A percentile compares a stretch with the other conserved stretches of the same genome.
These are phyloP conservation scores for Oscheius myriophilus DNA, from an alignment of 2,888 invertebrate genomes.

Conservation along the genomic window DNA sequence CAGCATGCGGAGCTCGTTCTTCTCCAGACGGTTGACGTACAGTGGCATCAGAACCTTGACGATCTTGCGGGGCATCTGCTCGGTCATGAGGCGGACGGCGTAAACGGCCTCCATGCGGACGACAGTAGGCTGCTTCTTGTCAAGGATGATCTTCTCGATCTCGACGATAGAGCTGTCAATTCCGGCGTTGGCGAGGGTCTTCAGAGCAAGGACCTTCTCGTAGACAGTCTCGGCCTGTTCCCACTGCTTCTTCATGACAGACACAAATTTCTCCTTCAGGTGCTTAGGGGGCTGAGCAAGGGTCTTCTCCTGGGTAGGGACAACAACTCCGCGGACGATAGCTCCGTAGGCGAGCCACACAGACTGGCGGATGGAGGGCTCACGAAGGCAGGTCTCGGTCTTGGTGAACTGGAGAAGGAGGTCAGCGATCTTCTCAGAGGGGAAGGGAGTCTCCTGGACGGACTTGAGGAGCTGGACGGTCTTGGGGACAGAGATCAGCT, in stretches of 20 bases:
- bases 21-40: constrained; percentile 54
- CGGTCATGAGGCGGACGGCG: constrained; percentile 56
- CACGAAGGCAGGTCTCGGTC: constrained; percentile 29
- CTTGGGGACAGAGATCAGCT: constrained; percentile 35
- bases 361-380: constrained; percentile 43
- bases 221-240: constrained; percentile 47
- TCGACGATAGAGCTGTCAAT: constrained; percentile 55
- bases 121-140: constrained; percentile 49
- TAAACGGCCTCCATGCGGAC: constrained; percentile 63
- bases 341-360: constrained; percentile 50
- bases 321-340: constrained; percentile 42
- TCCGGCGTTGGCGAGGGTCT: constrained; percentile 67
- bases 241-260: constrained; percentile 52
- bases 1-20: constrained; percentile 58
- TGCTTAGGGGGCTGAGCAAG: constrained; percentile 36
- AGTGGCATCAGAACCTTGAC: constrained; percentile 61
- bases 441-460: constrained; percentile 52
- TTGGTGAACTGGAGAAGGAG: constrained; percentile 38
- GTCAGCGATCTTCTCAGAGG: constrained; percentile 45
- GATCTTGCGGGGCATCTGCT: constrained; percentile 47
- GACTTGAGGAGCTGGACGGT: constrained; percentile 49
- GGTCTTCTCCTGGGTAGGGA: constrained; percentile 25
- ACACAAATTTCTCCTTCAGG: constrained; percentile 49
- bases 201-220: constrained; percentile 65
- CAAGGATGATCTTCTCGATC: constrained; percentile 64